Evolutionary conservation across 2,797 vertebrate genomes (phyloP), one percentile per base, ranked within the genome.

Genomic region (Apogon talboti): DNA sequence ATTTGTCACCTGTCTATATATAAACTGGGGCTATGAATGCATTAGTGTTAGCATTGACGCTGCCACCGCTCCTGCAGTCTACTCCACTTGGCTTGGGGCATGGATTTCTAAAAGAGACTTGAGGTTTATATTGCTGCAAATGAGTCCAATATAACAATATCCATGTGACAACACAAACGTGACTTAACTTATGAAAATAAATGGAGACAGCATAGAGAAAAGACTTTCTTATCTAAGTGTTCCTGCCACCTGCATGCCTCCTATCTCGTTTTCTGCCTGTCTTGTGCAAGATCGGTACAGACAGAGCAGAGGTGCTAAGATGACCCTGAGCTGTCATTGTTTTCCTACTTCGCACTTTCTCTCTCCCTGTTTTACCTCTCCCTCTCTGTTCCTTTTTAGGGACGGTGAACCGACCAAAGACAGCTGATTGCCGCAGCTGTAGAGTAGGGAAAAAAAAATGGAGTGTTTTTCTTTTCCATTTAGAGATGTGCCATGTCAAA

Each of bases 251-350:
- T 70, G 68, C 65, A 62, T 21, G 45, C 44, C 54, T 70, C 62
- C 66, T 65, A 54, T 83, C 81, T 85, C 2, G 33, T 78, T 73
- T 80, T 74, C 74, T 80, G 77, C 51, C 78, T 79, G 76, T 80
- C 83, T 77, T 62, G 49, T 79, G 70, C 49, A 71, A 80, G 74
- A 76, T 74, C 64, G 67, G 58, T 54, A 40, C 66, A 79, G 78
- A 78, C 66, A 48, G 76, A 83, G 78, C 68, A 74, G 81, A 82
- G 78, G 81, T 82, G 86, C 44, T n/a, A 58, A 40, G 45, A 71
- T 83, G 84, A 90, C 91, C 90, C 88, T 81, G 81, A 89, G 82
- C 85, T 87, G 86, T 91, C 89, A 89, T 85, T 89, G 89, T 90
- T 87, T 82, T 74, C 54, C 66, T 46, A 37, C 68, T 48, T 55